Conservation (phyloP, 1,140 invertebrate genomes). For the Geopemphigus sp. region DNA sequence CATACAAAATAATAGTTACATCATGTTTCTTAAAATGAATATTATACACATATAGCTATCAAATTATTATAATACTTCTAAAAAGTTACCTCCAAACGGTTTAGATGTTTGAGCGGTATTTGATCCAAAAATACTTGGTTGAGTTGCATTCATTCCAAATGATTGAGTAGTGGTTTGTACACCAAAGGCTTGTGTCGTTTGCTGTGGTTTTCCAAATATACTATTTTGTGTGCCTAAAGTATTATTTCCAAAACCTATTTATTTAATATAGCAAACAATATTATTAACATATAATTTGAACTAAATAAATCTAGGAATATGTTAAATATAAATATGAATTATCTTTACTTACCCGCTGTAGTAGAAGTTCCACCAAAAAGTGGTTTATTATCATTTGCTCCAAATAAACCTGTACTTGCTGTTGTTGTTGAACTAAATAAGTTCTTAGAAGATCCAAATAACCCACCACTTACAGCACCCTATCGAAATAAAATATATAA, state of each 20-base stretch:
- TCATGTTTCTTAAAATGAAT: no score
- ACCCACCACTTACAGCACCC: conserved; percentile 52
- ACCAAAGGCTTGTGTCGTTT: conserved; percentile 51
- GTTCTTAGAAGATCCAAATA: conserved; percentile 19
- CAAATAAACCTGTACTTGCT: conserved; percentile 47
- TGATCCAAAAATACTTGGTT: conserved; percentile 52
- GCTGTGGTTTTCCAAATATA: conserved; percentile 51
- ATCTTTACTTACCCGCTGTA: conserved; percentile 7
- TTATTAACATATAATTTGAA: neutral
- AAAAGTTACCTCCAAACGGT: conserved; percentile 53
- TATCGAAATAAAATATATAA: conserved; percentile 47
- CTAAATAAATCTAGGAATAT: no score
- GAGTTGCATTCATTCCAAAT: conserved; percentile 51
- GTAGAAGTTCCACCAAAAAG: conserved; percentile 33
- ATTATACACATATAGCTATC: no score
- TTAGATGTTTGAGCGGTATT: conserved; percentile 50
- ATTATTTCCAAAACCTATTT: conserved; percentile 42
- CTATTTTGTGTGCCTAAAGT: conserved; percentile 50
- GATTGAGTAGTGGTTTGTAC: conserved; percentile 48
- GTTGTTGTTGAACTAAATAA: conserved; percentile 45
- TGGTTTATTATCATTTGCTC: conserved; percentile 43
- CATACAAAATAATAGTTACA: no score
- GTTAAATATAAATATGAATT: no score
- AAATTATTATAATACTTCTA: no score
- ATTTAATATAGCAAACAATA: neutral